Evolutionary conservation across 2,888 invertebrate species (phyloP).

Genomic region (Hemistola chrysoprasaria): DNA sequence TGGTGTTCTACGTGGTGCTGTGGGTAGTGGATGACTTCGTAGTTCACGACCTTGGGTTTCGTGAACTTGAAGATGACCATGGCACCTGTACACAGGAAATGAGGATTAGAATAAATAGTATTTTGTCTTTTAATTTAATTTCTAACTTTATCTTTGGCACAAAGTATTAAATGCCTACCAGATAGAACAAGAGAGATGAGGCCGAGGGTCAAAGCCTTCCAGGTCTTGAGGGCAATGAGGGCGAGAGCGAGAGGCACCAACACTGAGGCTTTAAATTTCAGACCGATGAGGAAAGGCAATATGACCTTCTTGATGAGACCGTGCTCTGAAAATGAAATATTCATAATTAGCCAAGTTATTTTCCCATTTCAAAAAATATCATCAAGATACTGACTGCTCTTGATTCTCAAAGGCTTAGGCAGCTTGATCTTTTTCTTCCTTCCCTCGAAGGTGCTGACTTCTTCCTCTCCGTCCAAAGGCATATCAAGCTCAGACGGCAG

Average conservation of each 20-base stretch:
- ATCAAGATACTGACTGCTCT: slow-evolving; percentile 60
- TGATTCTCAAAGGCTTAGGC: slow-evolving; percentile 76
- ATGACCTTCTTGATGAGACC: slow-evolving; percentile 92
- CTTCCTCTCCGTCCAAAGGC: slow-evolving; percentile 84
- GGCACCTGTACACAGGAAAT: slow-evolving; percentile 70
- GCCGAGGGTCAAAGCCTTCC: slow-evolving; percentile 94
- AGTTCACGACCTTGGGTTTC: slow-evolving; percentile 93
- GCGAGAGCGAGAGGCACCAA: slow-evolving; percentile 91
- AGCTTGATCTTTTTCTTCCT: slow-evolving; percentile 79
- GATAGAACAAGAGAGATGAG: slow-evolving; percentile 92
- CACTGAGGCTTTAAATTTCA: slow-evolving; percentile 93
- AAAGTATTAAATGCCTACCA: slow-evolving; percentile 69
- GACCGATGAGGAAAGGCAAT: slow-evolving; percentile 91
- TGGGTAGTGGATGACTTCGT: slow-evolving; percentile 93
- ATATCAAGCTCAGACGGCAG: slow-evolving; percentile 86
- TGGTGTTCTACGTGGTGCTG: slow-evolving; percentile 87
- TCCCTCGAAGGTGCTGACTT: slow-evolving; percentile 69
- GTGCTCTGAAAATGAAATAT: slow-evolving; percentile 83
- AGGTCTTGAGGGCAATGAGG: slow-evolving; percentile 92
- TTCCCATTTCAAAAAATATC: slow-evolving; percentile 1
- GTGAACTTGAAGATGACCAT: slow-evolving; percentile 93
- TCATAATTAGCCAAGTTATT: too few relatives aligned
- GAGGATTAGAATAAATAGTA: background rate
- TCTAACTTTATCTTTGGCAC: too few relatives aligned
- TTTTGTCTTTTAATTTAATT: too few relatives aligned